Conservation (phyloP, 2,888 invertebrate species). For the Drosophila meridionalis region DNA sequence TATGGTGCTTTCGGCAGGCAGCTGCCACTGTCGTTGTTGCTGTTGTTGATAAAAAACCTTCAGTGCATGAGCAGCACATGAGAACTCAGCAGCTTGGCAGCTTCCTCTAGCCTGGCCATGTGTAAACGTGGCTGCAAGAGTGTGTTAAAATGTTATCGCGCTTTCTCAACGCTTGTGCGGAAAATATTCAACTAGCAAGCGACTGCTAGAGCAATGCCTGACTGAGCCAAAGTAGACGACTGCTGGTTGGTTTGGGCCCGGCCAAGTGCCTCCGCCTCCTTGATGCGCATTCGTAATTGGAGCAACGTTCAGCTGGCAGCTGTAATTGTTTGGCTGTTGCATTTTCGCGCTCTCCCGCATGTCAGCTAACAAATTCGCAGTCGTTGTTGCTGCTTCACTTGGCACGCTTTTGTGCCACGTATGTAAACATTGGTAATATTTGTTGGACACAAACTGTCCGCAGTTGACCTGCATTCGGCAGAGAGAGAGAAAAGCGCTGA, state of each 20-base stretch:
- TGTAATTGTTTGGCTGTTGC: constrained; percentile 75
- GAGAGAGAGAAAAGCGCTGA: constrained; percentile 43
- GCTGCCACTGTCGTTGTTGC: constrained; percentile 15
- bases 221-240: constrained; percentile 5
- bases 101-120: neutral
- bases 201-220: constrained; percentile 25
- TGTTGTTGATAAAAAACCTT: constrained; percentile 33
- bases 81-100: constrained; percentile 32
- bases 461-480: constrained; percentile 65
- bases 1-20: constrained; percentile 35
- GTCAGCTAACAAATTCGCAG: constrained; percentile 33
- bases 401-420: constrained; percentile 44
- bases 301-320: constrained; percentile 60
- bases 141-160: constrained; percentile 79
- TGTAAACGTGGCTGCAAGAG: constrained; percentile 17
- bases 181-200: constrained; percentile 58
- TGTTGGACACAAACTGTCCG: constrained; percentile 37
- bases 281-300: constrained; percentile 65
- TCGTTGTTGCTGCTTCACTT: constrained; percentile 37
- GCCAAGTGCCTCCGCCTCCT: constrained; percentile 25
- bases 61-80: constrained; percentile 30
- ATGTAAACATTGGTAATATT: constrained; percentile 45
- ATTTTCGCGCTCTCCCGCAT: constrained; percentile 46
- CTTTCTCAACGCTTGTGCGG: constrained; percentile 65
- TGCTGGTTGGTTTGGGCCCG: constrained; percentile 28